Evolutionary conservation across 2,888 invertebrate genomes (phyloP), one percentile per base, ranked within the genome.

Genomic region (Spodoptera littoralis): DNA sequence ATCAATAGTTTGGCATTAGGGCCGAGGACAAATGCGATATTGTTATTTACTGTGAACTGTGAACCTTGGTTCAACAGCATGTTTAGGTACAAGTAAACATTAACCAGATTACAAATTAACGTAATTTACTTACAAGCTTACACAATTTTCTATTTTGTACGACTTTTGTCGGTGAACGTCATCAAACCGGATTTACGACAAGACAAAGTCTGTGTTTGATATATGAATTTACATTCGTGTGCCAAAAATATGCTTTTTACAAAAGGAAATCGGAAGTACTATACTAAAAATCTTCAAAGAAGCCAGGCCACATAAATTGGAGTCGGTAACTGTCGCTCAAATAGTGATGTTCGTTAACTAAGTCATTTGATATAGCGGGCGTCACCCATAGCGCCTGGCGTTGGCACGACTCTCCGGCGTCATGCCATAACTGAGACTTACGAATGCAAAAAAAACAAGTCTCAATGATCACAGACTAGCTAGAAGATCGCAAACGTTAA

Each of bases 331-430:
- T 43, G 62, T 72, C 72, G 48, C 24, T 59, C 44, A 60, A 52
- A 65, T 12, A 41, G 48, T 48, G 48, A 12, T 47, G 47, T 47
- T 47, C 12, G 47, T 42, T 65, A 57, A 65, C 42, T 11, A 46
- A 66, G 56, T 50, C 41, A 59, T 55, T 73, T 49, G 57, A 50
- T 57, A 60, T 50, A 36, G 36, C 36, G 46, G 55, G 53, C 63
- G 55, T 41, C 36, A 36, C 36, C 9, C 54, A 50, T 61, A 64
- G 63, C 60, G 75, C 63, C 60, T 61, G 66, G 65, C 61, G 69
- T 58, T 73, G 73, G 70, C 73, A 55, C 57, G 62, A 11, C 49
- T 22, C 18, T 9, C 50, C 50, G 66, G 66, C 74, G 43, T 45
- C 59, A 36, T 59, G 67, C 75, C 74, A 59, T 57, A 60, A 36